phyloP scores from a whole-genome alignment of 2,888 invertebrate genomes.

The Gandaritis pyraliata region DNA sequence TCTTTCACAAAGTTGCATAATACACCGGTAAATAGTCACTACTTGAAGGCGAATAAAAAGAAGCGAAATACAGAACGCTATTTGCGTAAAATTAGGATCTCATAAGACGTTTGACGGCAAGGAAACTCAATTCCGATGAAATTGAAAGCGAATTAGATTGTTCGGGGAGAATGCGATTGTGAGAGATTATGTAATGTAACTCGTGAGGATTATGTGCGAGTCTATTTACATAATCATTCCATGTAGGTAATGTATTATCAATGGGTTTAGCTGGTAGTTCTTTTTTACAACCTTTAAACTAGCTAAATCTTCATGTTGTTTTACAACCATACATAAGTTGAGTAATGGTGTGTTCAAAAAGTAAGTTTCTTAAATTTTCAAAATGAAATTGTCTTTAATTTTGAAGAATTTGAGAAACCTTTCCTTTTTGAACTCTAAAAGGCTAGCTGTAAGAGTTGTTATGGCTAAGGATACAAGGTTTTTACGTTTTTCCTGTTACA shows the following conservation, averaged over 20 bases:
- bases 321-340: too few relatives aligned
- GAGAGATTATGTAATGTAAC: constrained; percentile 26
- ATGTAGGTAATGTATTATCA: background rate
- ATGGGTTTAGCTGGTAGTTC: too few relatives aligned
- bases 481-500: too few relatives aligned
- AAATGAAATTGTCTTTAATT: too few relatives aligned
- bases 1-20: constrained; percentile 21
- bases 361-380: too few relatives aligned
- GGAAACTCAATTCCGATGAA: constrained; percentile 70
- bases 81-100: constrained; percentile 71
- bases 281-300: too few relatives aligned
- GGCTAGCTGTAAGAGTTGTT: too few relatives aligned
- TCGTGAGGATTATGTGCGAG: constrained; percentile 12
- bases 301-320: too few relatives aligned
- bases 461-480: too few relatives aligned
- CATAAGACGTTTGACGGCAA: constrained; percentile 71
- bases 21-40: constrained; percentile 34
- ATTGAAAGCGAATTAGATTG: constrained; percentile 73
- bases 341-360: too few relatives aligned
- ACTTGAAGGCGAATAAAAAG: constrained; percentile 31
- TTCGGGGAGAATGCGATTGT: constrained; percentile 49
- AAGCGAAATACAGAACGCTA: constrained; percentile 54
- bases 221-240: constrained; percentile 18
- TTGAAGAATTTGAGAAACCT: too few relatives aligned
- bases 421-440: too few relatives aligned